A percentile compares a stretch with the other conserved stretches of the same genome.
These are phyloP conservation scores for Rhinella marina DNA, from an alignment of 2,797 vertebrate genomes.

Conservation along the genomic window DNA sequence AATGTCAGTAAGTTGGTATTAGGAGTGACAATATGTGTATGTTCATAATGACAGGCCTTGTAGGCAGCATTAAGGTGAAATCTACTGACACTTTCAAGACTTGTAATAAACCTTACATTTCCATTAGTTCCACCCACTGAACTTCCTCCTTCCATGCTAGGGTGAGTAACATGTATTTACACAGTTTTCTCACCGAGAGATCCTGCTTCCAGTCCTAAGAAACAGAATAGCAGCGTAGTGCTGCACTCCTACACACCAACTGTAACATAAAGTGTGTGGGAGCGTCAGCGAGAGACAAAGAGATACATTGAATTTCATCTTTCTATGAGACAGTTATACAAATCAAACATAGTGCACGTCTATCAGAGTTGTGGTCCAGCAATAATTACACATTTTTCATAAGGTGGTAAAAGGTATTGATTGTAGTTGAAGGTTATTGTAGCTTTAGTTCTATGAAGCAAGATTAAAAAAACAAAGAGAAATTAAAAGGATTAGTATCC, in stretches of 20 bases:
- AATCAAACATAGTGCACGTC: neutral
- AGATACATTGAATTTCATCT: constrained; percentile 7
- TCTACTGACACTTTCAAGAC: constrained; percentile 27
- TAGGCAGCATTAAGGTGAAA: constrained; percentile 2
- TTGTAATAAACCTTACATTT: constrained; percentile 32
- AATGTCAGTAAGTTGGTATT: constrained; percentile 28
- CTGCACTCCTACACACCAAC: constrained; percentile 56
- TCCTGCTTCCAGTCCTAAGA: constrained; percentile 6
- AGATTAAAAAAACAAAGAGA: neutral
- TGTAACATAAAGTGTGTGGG: constrained; percentile 53
- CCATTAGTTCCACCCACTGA: constrained; percentile 30
- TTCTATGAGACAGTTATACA: neutral
- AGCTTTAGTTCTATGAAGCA: neutral
- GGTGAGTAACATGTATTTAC: constrained; percentile 40
- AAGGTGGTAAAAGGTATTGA: too few relatives aligned
- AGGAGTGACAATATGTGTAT: constrained; percentile 10
- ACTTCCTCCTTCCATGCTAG: constrained; percentile 29
- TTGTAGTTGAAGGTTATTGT: too few relatives aligned
- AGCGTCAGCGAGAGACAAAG: constrained; percentile 48
- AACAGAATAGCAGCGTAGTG: constrained; percentile 38
- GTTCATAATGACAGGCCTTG: constrained; percentile 28
- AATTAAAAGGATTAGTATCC: neutral
- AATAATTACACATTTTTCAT: neutral
- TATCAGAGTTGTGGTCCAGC: neutral
- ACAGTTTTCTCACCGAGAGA: constrained; percentile 15